Conservation (phyloP, 2,113 vertebrate genomes). For the Xyliphius kryptos region DNA sequence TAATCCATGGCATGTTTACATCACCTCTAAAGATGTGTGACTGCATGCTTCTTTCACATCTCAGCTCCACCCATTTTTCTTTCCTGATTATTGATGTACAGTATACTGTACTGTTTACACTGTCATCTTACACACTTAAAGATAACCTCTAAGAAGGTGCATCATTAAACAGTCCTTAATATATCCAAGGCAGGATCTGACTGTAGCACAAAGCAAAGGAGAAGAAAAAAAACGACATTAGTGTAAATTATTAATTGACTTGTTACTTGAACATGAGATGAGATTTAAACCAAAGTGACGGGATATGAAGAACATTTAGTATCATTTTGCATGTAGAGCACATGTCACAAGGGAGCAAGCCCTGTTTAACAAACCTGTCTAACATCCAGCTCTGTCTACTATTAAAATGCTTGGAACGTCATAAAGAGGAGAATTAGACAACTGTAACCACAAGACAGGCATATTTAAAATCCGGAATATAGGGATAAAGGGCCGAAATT, state of each 20-base stretch:
- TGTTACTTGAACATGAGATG: constrained; percentile 49
- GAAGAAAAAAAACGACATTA: constrained; percentile 68
- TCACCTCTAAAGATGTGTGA: neutral
- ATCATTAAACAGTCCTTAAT: constrained; percentile 19
- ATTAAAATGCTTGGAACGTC: too few relatives aligned
- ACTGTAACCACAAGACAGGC: too few relatives aligned
- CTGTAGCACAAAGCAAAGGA: constrained; percentile 44
- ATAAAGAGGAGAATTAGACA: too few relatives aligned
- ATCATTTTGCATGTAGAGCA: constrained; percentile 16
- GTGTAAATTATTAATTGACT: constrained; percentile 66
- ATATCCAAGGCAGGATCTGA: constrained; percentile 44
- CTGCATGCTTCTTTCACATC: neutral
- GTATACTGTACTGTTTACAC: constrained; percentile 7
- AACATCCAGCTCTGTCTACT: too few relatives aligned
- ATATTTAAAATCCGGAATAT: too few relatives aligned
- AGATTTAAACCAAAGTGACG: constrained; percentile 51
- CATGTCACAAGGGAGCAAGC: constrained; percentile 12
- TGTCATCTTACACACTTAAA: constrained; percentile 8
- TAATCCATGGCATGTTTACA: neutral
- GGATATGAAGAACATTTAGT: constrained; percentile 56
- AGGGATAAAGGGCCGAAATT: neutral
- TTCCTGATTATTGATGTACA: constrained; percentile 1
- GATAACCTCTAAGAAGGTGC: constrained; percentile 4
- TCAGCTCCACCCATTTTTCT: neutral
- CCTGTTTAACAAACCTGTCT: constrained; percentile 13